phyloP scores from a whole-genome alignment of 2,888 invertebrate species.

The Acleris cristana region DNA sequence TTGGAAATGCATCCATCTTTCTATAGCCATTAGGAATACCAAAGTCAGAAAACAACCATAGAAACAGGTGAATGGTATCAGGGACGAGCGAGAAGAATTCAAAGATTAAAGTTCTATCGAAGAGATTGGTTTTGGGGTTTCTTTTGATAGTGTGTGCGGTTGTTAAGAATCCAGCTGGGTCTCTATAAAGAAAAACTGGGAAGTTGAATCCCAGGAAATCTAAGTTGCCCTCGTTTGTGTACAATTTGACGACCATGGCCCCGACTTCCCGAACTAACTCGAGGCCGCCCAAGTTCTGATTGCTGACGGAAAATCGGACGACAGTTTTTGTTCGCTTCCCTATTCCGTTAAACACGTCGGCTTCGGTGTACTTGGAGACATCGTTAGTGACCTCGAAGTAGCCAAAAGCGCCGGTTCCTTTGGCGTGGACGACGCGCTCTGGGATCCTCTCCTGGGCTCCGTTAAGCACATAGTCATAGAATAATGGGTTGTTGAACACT shows the following conservation, averaged over 20 bases:
- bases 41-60: slow-evolving; percentile 92
- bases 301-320: slow-evolving; percentile 90
- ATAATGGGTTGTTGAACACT: slow-evolving; percentile 48
- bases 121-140: slow-evolving; percentile 92
- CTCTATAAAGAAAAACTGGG: slow-evolving; percentile 93
- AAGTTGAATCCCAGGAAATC: slow-evolving; percentile 94
- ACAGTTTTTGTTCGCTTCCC: slow-evolving; percentile 90
- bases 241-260: slow-evolving; percentile 95
- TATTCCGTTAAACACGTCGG: slow-evolving; percentile 88
- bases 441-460: slow-evolving; percentile 94
- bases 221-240: slow-evolving; percentile 94
- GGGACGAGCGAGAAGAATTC: slow-evolving; percentile 93
- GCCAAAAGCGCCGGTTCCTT: slow-evolving; percentile 93
- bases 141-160: slow-evolving; percentile 95
- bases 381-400: slow-evolving; percentile 93
- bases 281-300: slow-evolving; percentile 92
- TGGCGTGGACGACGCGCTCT: slow-evolving; percentile 95
- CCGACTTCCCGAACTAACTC: slow-evolving; percentile 93
- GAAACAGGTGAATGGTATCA: slow-evolving; percentile 89
- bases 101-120: slow-evolving; percentile 94
- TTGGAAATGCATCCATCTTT: slow-evolving; percentile 94
- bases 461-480: slow-evolving; percentile 75
- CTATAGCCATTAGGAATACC: slow-evolving; percentile 94
- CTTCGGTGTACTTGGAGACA: slow-evolving; percentile 89
- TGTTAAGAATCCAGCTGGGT: slow-evolving; percentile 77